A percentile compares a stretch with the other conserved stretches of the same genome.
These are phyloP conservation scores for Pseudomyrmex concolor DNA, from an alignment of 1,140 invertebrate species.

Conservation along the genomic window DNA sequence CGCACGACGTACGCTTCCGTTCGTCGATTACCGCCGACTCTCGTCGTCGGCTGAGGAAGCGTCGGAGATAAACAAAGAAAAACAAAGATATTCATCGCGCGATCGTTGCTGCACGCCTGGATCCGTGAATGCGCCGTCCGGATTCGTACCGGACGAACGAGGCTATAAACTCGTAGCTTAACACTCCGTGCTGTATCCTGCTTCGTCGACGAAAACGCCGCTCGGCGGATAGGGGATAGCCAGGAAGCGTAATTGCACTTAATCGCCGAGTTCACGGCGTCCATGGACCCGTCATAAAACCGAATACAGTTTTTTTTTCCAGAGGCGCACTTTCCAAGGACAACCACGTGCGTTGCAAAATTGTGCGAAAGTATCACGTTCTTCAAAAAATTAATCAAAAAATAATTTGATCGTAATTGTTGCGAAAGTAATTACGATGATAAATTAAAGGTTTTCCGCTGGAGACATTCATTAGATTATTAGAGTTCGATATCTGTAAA, in stretches of 20 bases:
- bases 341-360: background rate
- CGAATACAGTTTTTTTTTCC: constrained; percentile 2
- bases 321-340: background rate
- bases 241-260: constrained; percentile 53
- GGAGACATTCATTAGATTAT: background rate
- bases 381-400: too few species aligned
- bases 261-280: constrained; percentile 37
- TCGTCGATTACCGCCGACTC: background rate
- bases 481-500: background rate
- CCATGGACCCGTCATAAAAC: constrained; percentile 22
- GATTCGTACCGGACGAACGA: constrained; percentile 39
- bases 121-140: constrained; percentile 5
- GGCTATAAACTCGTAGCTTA: constrained; percentile 40
- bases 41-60: constrained; percentile 6
- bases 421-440: too few species aligned
- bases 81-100: constrained; percentile 40
- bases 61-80: constrained; percentile 28
- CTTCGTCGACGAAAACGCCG: constrained; percentile 20
- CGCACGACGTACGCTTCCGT: constrained; percentile 1
- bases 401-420: too few species aligned
- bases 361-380: background rate
- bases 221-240: background rate
- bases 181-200: constrained; percentile 16
- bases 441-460: background rate
- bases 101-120: constrained; percentile 28